A percentile compares a stretch with the other conserved stretches of the same genome.
Conservation (phyloP, 2,113 vertebrate species). For the Tachysurus fulvidraco region DNA sequence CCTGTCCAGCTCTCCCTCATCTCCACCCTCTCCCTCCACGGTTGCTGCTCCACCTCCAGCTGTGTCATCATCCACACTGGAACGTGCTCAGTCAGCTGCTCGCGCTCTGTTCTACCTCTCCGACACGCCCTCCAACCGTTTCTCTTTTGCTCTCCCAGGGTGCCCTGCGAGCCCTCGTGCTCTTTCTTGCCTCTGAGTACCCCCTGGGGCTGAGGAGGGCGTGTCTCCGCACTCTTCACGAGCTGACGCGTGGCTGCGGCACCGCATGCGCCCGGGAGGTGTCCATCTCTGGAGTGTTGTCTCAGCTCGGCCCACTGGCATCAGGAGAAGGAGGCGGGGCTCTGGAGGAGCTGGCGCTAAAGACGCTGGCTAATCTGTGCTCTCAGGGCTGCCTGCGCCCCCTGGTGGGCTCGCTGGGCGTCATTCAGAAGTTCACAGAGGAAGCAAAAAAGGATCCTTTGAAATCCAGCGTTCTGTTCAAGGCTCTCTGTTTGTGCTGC, state of each 20-base stretch:
- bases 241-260: conserved; percentile 81
- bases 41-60: conserved; percentile 37
- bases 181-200: conserved; percentile 76
- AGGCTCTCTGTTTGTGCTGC: conserved; percentile 85
- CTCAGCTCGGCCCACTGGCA: conserved; percentile 73
- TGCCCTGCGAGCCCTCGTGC: conserved; percentile 73
- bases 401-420: conserved; percentile 81
- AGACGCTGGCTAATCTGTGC: conserved; percentile 83
- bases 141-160: conserved; percentile 79
- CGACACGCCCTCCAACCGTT: conserved; percentile 77
- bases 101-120: conserved; percentile 85
- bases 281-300: conserved; percentile 75
- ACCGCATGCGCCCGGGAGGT: conserved; percentile 80
- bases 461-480: conserved; percentile 73
- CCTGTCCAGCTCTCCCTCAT: conserved; percentile 62
- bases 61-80: conserved; percentile 70
- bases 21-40: conserved; percentile 63
- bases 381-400: conserved; percentile 83
- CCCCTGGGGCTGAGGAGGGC: conserved; percentile 69
- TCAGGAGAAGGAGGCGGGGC: conserved; percentile 64
- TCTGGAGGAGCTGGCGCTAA: conserved; percentile 76
- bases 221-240: conserved; percentile 75
- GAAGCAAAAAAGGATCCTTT: conserved; percentile 73
- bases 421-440: conserved; percentile 75
- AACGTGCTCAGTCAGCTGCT: conserved; percentile 84